These are phyloP conservation scores for Heliconius ethilla DNA, from an alignment of 2,888 invertebrate species.

Conservation along the genomic window DNA sequence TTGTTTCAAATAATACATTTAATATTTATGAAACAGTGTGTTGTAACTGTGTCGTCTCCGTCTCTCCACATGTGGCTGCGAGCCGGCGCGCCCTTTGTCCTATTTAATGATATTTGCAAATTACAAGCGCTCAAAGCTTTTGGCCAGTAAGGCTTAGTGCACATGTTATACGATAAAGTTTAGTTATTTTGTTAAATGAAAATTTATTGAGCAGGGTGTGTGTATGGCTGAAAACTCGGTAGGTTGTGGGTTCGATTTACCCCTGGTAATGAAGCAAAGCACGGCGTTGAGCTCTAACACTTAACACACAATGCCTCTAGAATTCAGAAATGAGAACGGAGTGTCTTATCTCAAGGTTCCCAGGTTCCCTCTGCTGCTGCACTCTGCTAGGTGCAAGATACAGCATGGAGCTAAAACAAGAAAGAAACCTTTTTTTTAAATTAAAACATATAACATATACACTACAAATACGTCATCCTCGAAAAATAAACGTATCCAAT, in stretches of 20 bases:
- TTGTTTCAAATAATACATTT: constrained; percentile 20
- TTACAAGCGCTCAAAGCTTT: constrained; percentile 46
- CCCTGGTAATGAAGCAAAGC: too few relatives aligned
- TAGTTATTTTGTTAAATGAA: not conserved
- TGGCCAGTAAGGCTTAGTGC: constrained; percentile 35
- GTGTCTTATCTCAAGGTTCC: too few relatives aligned
- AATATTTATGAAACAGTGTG: not conserved
- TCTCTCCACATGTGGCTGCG: constrained; percentile 18
- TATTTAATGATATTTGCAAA: constrained; percentile 67
- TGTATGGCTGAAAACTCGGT: too few relatives aligned
- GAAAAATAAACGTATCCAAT: not conserved
- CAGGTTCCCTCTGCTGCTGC: too few relatives aligned
- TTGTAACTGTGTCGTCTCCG: constrained; percentile 25
- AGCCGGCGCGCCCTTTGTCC: constrained; percentile 57
- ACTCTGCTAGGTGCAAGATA: not conserved
- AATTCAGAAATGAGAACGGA: too few relatives aligned
- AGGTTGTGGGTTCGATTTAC: too few relatives aligned
- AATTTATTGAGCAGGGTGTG: not conserved
- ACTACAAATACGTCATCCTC: not conserved
- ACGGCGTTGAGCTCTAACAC: too few relatives aligned
- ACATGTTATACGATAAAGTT: not conserved
- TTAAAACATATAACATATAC: not conserved
- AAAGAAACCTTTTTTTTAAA: too few relatives aligned
- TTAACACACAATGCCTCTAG: too few relatives aligned
- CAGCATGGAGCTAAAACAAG: not conserved